A percentile compares a stretch with the other conserved stretches of the same genome.
Conservation (phyloP, 2,888 invertebrate genomes). For the Leptinotarsa peninsularis region DNA sequence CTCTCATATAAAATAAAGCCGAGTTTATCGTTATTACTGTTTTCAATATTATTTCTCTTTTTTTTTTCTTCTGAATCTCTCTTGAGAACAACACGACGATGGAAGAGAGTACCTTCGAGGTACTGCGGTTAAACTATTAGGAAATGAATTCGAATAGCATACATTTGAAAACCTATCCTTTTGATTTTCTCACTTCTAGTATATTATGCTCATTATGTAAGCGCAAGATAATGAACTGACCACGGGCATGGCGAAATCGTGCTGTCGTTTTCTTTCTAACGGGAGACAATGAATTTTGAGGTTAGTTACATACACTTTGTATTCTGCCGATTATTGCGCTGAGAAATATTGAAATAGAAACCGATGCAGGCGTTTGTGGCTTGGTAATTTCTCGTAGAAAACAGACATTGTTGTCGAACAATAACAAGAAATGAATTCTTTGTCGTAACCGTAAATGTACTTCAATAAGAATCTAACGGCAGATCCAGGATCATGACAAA, state of each 20-base stretch:
- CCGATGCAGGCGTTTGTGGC: not conserved
- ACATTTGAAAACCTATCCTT: constrained; percentile 8
- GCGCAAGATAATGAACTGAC: constrained; percentile 5
- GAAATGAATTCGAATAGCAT: constrained; percentile 13
- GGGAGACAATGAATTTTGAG: constrained; percentile 7
- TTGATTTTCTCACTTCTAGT: constrained; percentile 15
- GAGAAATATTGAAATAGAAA: constrained; percentile 6
- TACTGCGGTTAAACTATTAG: constrained; percentile 9
- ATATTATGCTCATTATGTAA: not conserved
- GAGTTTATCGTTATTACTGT: too few relatives aligned
- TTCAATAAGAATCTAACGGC: too few relatives aligned
- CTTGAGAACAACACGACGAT: not conserved
- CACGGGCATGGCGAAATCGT: constrained; percentile 11
- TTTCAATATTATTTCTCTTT: not conserved
- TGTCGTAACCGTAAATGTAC: too few relatives aligned
- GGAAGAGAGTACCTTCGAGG: not conserved
- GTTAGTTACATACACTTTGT: constrained; percentile 4
- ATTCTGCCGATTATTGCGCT: not conserved
- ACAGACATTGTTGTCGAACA: too few relatives aligned
- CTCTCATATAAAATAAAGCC: too few relatives aligned
- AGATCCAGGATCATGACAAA: too few relatives aligned
- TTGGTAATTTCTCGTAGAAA: not conserved
- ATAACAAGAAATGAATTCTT: too few relatives aligned
- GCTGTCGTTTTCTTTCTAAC: constrained; percentile 4
- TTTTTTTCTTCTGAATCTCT: not conserved